Evolutionary conservation across 92 coral and sea anemone species (phyloP), one percentile per base, ranked within the genome.

Genomic region (Epizoanthus scotinus): DNA sequence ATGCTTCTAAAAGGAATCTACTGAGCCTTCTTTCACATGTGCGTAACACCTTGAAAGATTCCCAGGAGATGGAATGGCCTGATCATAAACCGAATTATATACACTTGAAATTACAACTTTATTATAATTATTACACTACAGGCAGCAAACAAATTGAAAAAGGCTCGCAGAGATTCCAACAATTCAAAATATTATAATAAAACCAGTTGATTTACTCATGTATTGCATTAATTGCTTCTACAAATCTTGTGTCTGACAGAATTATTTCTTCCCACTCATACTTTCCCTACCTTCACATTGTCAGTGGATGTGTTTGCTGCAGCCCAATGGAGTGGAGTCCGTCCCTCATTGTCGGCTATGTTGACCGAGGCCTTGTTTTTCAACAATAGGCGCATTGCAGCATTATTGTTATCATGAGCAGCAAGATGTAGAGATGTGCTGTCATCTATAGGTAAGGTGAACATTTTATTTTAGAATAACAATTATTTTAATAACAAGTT

Each of bases 281-380:
- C 24, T 8, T 42, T 57, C 56, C 64, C 25, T 81, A 94, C 98
- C 98, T 93, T 94, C 17, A 87, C 65, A 47, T 86, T 93, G 34
- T 92, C 97, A 65, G 83, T 83, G 6, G 94, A 84, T 17, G 90
- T 66, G 55, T 77, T 90, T 17, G 92, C 92, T 49, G 98, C 94
- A 21, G 98, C 98, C 98, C 97, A 94, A 79, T 94, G 98, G 19
- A 94, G 86, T 26, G 98, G 83, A 18, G 98, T 89, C 54, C 98
- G 79, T 20, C 94, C 94, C 77, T 90, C 91, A 38, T 88, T 84
- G 77, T 94, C 98, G 63, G 84, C 86, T 36, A 90, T 72, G 73
- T 87, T 82, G 44, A 88, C 86, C 18, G 93, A 90, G 10, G 92
- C 97, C 94, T 94, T 88, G 64, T 85, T 68, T 77, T 84, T 90